These are phyloP conservation scores for Clistopyga incitator DNA, from an alignment of 2,888 invertebrate species.

Conservation along the genomic window DNA sequence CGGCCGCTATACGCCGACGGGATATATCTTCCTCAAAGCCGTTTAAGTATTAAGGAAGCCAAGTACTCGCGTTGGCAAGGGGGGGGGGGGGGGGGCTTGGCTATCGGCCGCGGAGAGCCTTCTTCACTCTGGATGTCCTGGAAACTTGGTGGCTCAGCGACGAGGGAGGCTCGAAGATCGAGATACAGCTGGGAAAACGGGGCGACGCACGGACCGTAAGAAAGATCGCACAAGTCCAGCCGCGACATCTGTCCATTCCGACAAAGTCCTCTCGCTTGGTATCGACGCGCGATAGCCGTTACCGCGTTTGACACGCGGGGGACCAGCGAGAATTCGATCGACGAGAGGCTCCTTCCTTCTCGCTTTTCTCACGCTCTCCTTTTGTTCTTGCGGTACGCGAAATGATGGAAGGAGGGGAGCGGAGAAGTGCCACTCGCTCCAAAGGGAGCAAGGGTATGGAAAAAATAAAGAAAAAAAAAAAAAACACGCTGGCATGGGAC, in stretches of 20 bases:
- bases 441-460: constrained; percentile 42
- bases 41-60: constrained; percentile 54
- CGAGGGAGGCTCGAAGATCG: neutral
- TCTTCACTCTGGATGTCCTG: neutral
- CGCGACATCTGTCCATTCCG: constrained; percentile 3
- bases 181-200: neutral
- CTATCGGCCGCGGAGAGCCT: neutral
- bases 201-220: neutral
- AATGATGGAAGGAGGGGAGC: neutral
- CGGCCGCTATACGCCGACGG: neutral
- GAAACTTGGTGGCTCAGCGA: neutral
- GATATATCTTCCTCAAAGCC: constrained; percentile 41
- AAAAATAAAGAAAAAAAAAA: constrained; percentile 54
- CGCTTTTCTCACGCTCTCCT: constrained; percentile 68
- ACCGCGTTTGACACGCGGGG: neutral
- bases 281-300: neutral
- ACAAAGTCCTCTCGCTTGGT: neutral
- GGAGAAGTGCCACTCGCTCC: constrained; percentile 48
- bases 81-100: neutral
- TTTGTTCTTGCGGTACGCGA: constrained; percentile 64
- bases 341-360: constrained; percentile 11
- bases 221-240: neutral
- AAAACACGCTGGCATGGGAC: constrained; percentile 50
- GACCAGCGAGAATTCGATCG: constrained; percentile 20
- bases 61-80: neutral